Evolutionary conservation across 2,888 invertebrate genomes (phyloP).

Genomic region (Metopia argyrocephala): DNA sequence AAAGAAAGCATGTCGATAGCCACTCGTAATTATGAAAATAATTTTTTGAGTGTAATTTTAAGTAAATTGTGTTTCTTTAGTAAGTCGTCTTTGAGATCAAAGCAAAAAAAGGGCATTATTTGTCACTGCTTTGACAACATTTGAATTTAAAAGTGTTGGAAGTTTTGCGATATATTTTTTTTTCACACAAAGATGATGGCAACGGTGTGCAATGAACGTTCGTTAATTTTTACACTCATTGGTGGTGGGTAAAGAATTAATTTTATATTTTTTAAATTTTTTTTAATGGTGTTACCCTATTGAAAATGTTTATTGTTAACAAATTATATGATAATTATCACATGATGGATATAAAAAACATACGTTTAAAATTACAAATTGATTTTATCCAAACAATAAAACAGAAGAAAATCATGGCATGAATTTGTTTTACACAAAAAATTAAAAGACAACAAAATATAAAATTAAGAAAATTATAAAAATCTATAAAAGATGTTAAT

Average conservation of each 20-base stretch:
- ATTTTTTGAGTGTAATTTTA: slow-evolving; percentile 43
- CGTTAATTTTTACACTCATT: slow-evolving; percentile 26
- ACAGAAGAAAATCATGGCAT: slow-evolving; percentile 45
- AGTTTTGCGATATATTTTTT: slow-evolving; percentile 26
- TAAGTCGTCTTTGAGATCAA: slow-evolving; percentile 60
- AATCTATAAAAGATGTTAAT: background rate
- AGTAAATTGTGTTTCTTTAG: slow-evolving; percentile 21
- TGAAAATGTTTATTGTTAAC: slow-evolving; percentile 56
- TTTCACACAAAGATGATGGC: slow-evolving; percentile 17
- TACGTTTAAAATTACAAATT: slow-evolving; percentile 48
- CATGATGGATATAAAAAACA: slow-evolving; percentile 40
- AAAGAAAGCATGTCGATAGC: background rate
- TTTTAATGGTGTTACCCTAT: slow-evolving; percentile 36
- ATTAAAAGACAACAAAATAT: background rate
- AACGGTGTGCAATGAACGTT: background rate
- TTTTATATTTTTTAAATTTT: slow-evolving; percentile 3
- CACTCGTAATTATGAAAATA: background rate
- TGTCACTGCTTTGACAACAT: slow-evolving; percentile 59
- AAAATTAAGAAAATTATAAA: background rate
- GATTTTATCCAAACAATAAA: slow-evolving; percentile 26
- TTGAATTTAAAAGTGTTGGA: slow-evolving; percentile 49
- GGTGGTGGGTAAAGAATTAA: slow-evolving; percentile 16
- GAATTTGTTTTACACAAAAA: background rate
- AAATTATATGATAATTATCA: slow-evolving; percentile 57
- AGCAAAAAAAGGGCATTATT: slow-evolving; percentile 42